Evolutionary conservation across 2,113 vertebrate species (phyloP).

Genomic region (Sorex fumeus): DNA sequence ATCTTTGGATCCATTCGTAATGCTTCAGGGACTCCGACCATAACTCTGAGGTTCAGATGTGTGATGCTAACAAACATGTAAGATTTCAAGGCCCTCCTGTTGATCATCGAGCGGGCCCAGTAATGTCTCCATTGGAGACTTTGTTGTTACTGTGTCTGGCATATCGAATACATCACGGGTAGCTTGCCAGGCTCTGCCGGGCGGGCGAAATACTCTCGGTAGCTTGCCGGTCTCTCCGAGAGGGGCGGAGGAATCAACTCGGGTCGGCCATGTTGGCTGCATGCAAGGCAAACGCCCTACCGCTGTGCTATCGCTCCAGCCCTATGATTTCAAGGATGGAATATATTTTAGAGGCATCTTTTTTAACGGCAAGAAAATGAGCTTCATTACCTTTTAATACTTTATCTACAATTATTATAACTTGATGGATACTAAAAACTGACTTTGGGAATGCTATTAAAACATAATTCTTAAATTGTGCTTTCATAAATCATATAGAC

Average conservation of each 20-base stretch:
- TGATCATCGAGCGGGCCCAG: too few relatives aligned
- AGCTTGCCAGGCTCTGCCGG: too few relatives aligned
- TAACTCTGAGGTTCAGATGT: accelerated
- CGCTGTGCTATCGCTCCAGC: too few relatives aligned
- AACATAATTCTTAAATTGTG: constrained; percentile 40
- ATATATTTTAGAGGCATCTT: not conserved
- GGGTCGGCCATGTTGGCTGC: too few relatives aligned
- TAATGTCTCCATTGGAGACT: too few relatives aligned
- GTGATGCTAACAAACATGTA: accelerated
- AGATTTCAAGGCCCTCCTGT: not conserved
- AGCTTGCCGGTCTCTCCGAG: too few relatives aligned
- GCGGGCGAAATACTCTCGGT: too few relatives aligned
- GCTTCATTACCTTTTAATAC: not conserved
- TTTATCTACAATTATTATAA: not conserved
- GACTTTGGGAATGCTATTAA: constrained; percentile 58
- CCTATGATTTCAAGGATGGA: not conserved
- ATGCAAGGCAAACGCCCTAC: too few relatives aligned
- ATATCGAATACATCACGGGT: too few relatives aligned
- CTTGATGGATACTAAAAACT: constrained; percentile 42
- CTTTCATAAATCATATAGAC: constrained; percentile 44
- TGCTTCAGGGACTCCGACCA: not conserved
- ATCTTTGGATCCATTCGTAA: not conserved
- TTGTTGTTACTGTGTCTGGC: too few relatives aligned
- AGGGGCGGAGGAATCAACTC: too few relatives aligned
- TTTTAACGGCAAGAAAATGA: not conserved